phyloP scores from a whole-genome alignment of 2,888 invertebrate genomes.

The Stenolophus ochropezus region DNA sequence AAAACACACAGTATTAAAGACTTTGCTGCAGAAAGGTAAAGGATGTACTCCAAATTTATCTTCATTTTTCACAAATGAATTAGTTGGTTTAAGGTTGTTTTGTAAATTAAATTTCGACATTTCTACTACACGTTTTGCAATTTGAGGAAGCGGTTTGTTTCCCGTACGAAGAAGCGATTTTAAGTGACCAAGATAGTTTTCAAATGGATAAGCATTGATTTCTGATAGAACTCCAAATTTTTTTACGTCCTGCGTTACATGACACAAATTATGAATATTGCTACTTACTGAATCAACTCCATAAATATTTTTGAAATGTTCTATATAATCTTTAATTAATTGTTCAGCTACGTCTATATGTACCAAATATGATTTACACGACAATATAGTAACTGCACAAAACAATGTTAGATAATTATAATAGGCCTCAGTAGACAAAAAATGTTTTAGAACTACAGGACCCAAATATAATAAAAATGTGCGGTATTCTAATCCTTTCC shows the following conservation, averaged over 20 bases:
- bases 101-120: not conserved
- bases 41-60: not conserved
- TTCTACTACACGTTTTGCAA: conserved; percentile 57
- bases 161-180: conserved; percentile 60
- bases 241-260: conserved; percentile 67
- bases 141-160: conserved; percentile 59
- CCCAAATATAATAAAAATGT: conserved; percentile 62
- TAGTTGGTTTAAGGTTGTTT: not conserved
- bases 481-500: conserved; percentile 64
- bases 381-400: conserved; percentile 58
- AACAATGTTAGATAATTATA: conserved; percentile 55
- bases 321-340: conserved; percentile 55
- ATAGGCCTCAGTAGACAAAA: conserved; percentile 57
- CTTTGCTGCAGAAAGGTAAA: not conserved
- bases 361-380: not conserved
- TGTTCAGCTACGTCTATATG: conserved; percentile 34
- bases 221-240: conserved; percentile 67
- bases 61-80: not conserved
- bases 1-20: conserved; percentile 3
- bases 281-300: conserved; percentile 61
- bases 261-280: conserved; percentile 64
- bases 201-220: conserved; percentile 68
- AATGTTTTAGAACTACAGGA: conserved; percentile 62
- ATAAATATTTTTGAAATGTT: conserved; percentile 64
- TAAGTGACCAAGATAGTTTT: conserved; percentile 65